phyloP scores from a whole-genome alignment of 2,797 vertebrate genomes.

The Gymnothorax javanicus region DNA sequence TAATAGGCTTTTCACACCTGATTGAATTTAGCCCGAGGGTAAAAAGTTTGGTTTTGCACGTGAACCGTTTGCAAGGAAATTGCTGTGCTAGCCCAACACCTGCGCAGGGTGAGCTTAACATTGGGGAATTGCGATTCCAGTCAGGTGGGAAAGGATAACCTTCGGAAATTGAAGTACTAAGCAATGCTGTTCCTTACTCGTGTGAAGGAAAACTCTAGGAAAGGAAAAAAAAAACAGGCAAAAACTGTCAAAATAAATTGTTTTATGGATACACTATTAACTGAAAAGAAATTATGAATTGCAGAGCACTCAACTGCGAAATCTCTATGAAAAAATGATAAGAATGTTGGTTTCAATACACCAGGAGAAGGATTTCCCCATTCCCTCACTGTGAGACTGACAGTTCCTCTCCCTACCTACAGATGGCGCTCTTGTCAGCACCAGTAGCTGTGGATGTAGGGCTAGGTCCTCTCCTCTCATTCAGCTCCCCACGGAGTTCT shows the following conservation, averaged over 20 bases:
- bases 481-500: constrained; percentile 84
- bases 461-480: constrained; percentile 73
- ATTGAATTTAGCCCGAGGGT: too few relatives aligned
- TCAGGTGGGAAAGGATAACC: too few relatives aligned
- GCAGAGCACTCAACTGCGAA: background rate
- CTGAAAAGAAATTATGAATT: background rate
- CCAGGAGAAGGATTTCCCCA: background rate
- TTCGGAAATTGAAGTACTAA: too few relatives aligned
- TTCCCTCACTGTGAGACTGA: background rate
- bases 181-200: too few relatives aligned
- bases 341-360: background rate
- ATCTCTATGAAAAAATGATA: background rate
- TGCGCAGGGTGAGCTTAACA: too few relatives aligned
- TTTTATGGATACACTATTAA: background rate
- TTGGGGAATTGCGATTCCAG: too few relatives aligned
- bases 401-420: constrained; percentile 55
- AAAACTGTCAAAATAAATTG: background rate
- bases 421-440: constrained; percentile 60
- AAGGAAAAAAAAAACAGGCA: background rate
- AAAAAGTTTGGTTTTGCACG: too few relatives aligned
- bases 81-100: too few relatives aligned
- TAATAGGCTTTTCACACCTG: background rate
- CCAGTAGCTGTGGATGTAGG: constrained; percentile 50
- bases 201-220: background rate
- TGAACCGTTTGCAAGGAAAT: too few relatives aligned